A percentile compares a stretch with the other conserved stretches of the same genome.
Conservation (phyloP, 64 coral and sea anemone genomes). For the Astreopora myriophthalma region DNA sequence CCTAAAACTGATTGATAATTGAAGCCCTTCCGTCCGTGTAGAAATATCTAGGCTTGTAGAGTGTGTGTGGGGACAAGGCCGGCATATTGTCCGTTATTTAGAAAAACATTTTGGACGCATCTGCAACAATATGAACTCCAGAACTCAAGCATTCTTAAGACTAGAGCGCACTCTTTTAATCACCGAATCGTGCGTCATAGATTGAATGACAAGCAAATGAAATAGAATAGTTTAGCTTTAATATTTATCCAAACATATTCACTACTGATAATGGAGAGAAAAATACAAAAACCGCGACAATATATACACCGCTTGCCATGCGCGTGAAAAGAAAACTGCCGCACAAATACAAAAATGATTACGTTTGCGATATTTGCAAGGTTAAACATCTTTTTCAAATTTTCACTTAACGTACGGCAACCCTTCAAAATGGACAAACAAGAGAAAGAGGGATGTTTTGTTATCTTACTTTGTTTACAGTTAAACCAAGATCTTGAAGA, state of each 20-base stretch:
- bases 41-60: not conserved
- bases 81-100: not conserved
- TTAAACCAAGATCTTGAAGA: not conserved
- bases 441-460: not conserved
- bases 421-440: not conserved
- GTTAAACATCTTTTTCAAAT: not conserved
- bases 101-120: not conserved
- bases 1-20: not conserved
- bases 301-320: not conserved
- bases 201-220: not conserved
- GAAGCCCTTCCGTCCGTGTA: not conserved
- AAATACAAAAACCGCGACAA: not conserved
- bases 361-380: not conserved
- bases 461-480: not conserved
- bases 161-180: not conserved
- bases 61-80: not conserved
- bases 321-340: not conserved
- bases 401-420: not conserved
- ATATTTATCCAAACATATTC: not conserved
- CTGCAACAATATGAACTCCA: not conserved
- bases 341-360: not conserved
- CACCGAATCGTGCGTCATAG: slow-evolving; percentile 3
- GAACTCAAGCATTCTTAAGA: not conserved
- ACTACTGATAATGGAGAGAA: not conserved
- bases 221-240: not conserved